These are phyloP conservation scores for Poliocrania exsul DNA, from an alignment of 2,797 vertebrate species.

Conservation along the genomic window DNA sequence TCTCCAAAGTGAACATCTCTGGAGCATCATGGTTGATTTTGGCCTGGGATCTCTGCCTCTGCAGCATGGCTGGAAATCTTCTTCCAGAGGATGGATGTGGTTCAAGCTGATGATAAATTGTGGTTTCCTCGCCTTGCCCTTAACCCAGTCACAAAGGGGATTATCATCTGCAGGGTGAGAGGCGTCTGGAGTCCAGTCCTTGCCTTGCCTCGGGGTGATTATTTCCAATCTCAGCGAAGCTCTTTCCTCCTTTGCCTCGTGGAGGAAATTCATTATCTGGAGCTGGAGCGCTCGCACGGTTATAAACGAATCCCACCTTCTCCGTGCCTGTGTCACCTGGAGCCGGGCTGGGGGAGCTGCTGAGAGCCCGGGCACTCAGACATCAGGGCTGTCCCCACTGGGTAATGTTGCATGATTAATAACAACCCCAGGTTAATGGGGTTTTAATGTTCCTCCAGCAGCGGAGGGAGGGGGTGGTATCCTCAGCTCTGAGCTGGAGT, in stretches of 20 bases:
- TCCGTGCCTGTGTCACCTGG: background rate
- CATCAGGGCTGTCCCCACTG: slow-evolving; percentile 3
- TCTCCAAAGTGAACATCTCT: background rate
- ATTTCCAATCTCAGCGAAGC: background rate
- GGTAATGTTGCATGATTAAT: slow-evolving; percentile 18
- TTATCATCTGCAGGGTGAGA: slow-evolving; percentile 7
- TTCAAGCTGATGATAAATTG: slow-evolving; percentile 3
- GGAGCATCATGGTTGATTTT: rapidly evolving
- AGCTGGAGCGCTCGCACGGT: background rate
- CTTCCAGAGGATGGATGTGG: background rate
- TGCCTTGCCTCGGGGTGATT: slow-evolving; percentile 33
- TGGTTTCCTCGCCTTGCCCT: background rate
- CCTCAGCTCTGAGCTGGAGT: background rate
- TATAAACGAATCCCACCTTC: background rate
- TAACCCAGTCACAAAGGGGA: slow-evolving; percentile 31
- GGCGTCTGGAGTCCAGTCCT: background rate
- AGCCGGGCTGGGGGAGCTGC: background rate
- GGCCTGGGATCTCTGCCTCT: background rate
- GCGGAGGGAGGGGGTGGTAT: background rate
- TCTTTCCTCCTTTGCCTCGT: background rate
- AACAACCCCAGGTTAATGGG: slow-evolving; percentile 31
- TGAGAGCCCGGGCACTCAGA: background rate
- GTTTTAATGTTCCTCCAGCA: slow-evolving; percentile 11
- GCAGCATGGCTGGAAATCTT: background rate
- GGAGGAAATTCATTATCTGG: slow-evolving; percentile 18